Conservation (phyloP, 2,797 vertebrate genomes). For the Hydrocynus forskahlii region DNA sequence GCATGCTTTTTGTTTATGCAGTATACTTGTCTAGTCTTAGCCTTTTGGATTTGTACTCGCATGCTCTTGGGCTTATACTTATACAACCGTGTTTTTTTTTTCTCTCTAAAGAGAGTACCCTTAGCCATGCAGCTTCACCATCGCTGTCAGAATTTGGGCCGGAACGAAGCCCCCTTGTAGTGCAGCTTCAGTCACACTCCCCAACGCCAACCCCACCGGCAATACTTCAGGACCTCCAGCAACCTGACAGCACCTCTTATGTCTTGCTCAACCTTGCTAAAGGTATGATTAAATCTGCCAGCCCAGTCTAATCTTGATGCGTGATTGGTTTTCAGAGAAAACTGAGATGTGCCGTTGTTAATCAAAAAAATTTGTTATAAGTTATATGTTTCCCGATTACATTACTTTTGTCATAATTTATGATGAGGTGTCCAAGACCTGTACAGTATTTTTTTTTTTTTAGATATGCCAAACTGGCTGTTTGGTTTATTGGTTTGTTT, state of each 20-base stretch:
- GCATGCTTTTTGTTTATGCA: neutral
- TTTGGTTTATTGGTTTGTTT: no score
- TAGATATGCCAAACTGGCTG: no score
- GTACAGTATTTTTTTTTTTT: no score
- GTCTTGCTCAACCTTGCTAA: slow-evolving; percentile 97
- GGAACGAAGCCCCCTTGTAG: slow-evolving; percentile 80
- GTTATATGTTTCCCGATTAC: no score
- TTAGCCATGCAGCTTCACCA: slow-evolving; percentile 83
- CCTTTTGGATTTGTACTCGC: neutral
- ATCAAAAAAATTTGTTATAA: no score
- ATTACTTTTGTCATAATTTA: no score
- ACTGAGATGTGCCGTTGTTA: no score
- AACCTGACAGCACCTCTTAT: slow-evolving; percentile 92
- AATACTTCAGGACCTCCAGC: slow-evolving; percentile 92
- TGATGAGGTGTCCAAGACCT: no score
- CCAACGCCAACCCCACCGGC: slow-evolving; percentile 76
- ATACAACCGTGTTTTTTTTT: slow-evolving; percentile 3
- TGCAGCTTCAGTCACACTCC: slow-evolving; percentile 82
- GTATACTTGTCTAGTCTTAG: neutral
- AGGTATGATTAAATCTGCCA: slow-evolving; percentile 73
- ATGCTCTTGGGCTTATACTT: neutral
- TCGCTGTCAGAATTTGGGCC: slow-evolving; percentile 79
- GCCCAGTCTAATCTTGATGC: no score
- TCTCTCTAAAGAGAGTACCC: slow-evolving; percentile 80
- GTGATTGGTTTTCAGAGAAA: no score